Conservation (phyloP, 2,888 invertebrate species). For the Disparrhopalites patrizii region DNA sequence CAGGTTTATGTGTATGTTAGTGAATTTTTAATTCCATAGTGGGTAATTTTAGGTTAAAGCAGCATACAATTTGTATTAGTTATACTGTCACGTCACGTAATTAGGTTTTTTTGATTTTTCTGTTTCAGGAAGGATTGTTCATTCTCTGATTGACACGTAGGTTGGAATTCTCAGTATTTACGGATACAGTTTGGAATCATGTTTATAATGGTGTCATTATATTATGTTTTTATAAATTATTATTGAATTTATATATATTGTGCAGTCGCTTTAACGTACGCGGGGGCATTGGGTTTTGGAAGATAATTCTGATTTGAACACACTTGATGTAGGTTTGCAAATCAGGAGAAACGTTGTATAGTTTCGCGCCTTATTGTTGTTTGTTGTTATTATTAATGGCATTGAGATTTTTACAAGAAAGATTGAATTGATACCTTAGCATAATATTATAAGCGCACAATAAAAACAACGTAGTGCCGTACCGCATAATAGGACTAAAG, state of each 20-base stretch:
- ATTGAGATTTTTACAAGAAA: slow-evolving; percentile 13
- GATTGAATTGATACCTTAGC: slow-evolving; percentile 14
- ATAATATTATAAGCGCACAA: slow-evolving; percentile 25
- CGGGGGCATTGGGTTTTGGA: background rate
- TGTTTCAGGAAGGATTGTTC: too few species aligned
- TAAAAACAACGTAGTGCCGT: slow-evolving; percentile 22
- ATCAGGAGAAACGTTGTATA: slow-evolving; percentile 1
- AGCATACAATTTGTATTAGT: background rate
- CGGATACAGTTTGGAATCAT: too few species aligned
- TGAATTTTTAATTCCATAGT: too few species aligned
- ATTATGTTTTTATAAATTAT: background rate
- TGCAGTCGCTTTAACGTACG: slow-evolving; percentile 21
- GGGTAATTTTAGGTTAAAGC: too few species aligned
- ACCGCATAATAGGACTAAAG: slow-evolving; percentile 2
- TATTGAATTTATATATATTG: too few species aligned
- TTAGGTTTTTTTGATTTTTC: background rate
- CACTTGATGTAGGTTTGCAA: slow-evolving; percentile 9
- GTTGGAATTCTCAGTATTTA: too few species aligned
- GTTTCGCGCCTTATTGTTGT: slow-evolving; percentile 1
- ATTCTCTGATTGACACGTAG: too few species aligned
- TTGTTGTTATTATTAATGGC: slow-evolving; percentile 17
- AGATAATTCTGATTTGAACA: slow-evolving; percentile 9
- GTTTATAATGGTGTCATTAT: background rate
- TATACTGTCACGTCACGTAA: background rate
- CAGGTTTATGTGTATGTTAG: slow-evolving; percentile 16